Percentiles rank a stretch among this genome's conserved stretches.
Evolutionary conservation across 2,113 vertebrate genomes (phyloP).

Genomic region (Redunca redunca): DNA sequence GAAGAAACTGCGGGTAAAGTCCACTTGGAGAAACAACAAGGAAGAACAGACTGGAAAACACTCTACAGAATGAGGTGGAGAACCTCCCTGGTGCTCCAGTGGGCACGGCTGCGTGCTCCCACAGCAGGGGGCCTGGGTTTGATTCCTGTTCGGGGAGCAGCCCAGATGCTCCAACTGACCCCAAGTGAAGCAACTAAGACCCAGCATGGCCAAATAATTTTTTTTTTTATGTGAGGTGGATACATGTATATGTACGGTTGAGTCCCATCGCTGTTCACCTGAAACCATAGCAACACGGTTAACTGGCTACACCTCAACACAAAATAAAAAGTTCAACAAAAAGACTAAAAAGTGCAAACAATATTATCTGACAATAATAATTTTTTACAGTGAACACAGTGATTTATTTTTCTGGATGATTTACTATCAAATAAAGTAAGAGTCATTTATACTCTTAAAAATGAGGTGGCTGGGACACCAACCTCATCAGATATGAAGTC

Average conservation of each 20-base stretch:
- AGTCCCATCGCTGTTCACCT: not conserved
- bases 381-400: not conserved
- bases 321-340: not conserved
- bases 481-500: not conserved
- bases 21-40: not conserved
- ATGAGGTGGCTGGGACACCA: not conserved
- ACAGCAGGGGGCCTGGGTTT: not conserved
- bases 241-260: not conserved
- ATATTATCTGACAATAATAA: not conserved
- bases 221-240: not conserved
- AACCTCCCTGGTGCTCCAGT: not conserved
- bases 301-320: not conserved
- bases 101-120: accelerated
- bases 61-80: not conserved
- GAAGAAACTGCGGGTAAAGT: not conserved
- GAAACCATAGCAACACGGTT: not conserved
- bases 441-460: not conserved
- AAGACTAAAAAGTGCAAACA: not conserved
- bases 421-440: not conserved
- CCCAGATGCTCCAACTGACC: not conserved
- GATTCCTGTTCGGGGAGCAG: not conserved
- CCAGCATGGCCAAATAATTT: not conserved
- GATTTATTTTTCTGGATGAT: not conserved
- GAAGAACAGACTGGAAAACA: not conserved
- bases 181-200: not conserved